Percentiles rank a stretch among this genome's conserved stretches.
phyloP scores from a whole-genome alignment of 2,797 vertebrate genomes.

The Poliocrania exsul region DNA sequence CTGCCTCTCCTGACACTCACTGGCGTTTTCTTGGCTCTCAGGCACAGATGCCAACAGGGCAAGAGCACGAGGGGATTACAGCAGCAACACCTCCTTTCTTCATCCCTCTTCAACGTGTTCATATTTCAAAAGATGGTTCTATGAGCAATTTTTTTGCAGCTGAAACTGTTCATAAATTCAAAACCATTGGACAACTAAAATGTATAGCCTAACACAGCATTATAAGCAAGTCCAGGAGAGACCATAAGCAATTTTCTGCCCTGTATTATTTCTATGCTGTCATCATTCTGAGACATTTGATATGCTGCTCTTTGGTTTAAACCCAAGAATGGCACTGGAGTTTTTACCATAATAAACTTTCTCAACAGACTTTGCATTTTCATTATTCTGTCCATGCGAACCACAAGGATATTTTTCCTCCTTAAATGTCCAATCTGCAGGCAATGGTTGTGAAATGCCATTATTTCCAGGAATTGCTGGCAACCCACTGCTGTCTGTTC shows the following conservation, averaged over 20 bases:
- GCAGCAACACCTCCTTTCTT: neutral
- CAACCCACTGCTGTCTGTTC: constrained; percentile 32
- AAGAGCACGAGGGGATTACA: neutral
- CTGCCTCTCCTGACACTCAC: neutral
- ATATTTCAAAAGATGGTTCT: neutral
- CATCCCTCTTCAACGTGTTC: neutral
- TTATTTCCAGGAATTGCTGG: constrained; percentile 76
- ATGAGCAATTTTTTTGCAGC: neutral
- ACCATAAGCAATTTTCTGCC: constrained; percentile 21
- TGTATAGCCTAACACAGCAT: neutral
- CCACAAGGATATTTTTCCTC: constrained; percentile 35
- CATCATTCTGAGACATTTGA: constrained; percentile 24
- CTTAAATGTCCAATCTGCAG: constrained; percentile 43
- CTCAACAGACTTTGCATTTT: constrained; percentile 16
- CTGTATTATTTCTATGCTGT: neutral
- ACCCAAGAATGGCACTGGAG: constrained; percentile 6
- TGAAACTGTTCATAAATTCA: neutral
- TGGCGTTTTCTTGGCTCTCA: neutral
- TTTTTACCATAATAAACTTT: constrained; percentile 42
- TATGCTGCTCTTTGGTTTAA: constrained; percentile 31
- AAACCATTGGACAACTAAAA: neutral
- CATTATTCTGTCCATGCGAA: constrained; percentile 15
- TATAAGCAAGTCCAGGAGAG: neutral
- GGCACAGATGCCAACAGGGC: neutral
- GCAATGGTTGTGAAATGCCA: constrained; percentile 63